Base-by-base conservation (phyloP, 2,113 vertebrate species). In the Irena cyanogastra region DNA sequence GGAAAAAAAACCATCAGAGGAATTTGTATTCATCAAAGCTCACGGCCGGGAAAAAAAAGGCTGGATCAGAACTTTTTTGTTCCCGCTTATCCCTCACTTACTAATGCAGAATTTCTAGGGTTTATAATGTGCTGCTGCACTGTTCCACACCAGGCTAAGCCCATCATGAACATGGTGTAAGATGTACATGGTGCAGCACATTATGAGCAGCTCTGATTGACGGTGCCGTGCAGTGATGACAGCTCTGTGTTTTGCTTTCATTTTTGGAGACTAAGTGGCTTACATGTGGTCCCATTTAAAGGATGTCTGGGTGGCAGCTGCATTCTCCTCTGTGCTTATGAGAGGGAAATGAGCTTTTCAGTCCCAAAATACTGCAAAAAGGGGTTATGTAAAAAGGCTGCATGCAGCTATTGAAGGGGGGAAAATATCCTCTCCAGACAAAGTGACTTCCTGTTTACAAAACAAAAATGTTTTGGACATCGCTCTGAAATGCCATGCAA, bases 191-290 rank as follows among this genome's bases (percentile, higher is more conserved):
- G 83, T 26, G 53, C 86, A 61, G 79, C 50, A 22, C 13, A 24
- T 92, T 96, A 54, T 31, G 93, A 70, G 35, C 30, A 14, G 82
- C 90, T 52, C 87, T 96, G 95, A 94, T 89, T 95, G 96, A 97
- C 94, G 88, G 80, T 94, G 89, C 95, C 83, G 96, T 96, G 94
- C 95, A 87, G 96, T 85, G 96, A 96, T 97, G 97, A 97, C 96
- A 97, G 96, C 92, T 7, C 94, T 49, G 78, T 96, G 94, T 96
- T 97, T 96, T 97, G 89, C 95, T 97, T 97, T 97, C 95, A 96
- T 94, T 97, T 96, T 95, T 96, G 90, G 93, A 96, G 92, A 87
- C 91, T 83, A 96, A 97, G 96, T 95, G 94, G 75, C 93, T 94
- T 96, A 92, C 96, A 97, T 96, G 96, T 97, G 95, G 97, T 96